A percentile compares a stretch with the other conserved stretches of the same genome.
phyloP scores from a whole-genome alignment of 2,113 vertebrate species.

The Corythornis vintsioides region DNA sequence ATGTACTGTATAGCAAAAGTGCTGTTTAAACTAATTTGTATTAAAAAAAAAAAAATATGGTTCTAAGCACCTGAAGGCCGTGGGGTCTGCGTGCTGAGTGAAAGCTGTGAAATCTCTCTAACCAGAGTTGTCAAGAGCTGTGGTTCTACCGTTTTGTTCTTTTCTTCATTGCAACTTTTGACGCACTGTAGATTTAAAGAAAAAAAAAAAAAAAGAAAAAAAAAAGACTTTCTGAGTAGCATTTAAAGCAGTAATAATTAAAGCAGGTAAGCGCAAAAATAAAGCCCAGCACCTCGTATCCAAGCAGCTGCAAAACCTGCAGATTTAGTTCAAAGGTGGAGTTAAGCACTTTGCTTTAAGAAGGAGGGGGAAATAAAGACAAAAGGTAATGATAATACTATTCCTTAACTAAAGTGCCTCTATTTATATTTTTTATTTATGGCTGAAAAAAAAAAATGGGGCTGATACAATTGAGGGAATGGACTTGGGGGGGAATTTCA shows the following conservation, averaged over 20 bases:
- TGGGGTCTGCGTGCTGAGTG: slow-evolving; percentile 26
- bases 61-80: slow-evolving; percentile 59
- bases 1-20: slow-evolving; percentile 70
- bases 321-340: slow-evolving; percentile 6
- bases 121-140: slow-evolving; percentile 71
- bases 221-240: slow-evolving; percentile 33
- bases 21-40: slow-evolving; percentile 76
- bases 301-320: slow-evolving; percentile 45
- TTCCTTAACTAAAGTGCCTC: slow-evolving; percentile 85
- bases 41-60: slow-evolving; percentile 14
- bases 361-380: slow-evolving; percentile 52
- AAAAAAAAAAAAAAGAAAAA: background rate
- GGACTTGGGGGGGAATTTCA: slow-evolving; percentile 25
- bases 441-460: slow-evolving; percentile 69
- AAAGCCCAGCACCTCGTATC: slow-evolving; percentile 16
- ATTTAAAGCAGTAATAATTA: slow-evolving; percentile 59
- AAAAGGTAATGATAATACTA: slow-evolving; percentile 63
- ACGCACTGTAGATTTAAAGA: slow-evolving; percentile 38
- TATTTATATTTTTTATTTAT: slow-evolving; percentile 79
- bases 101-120: slow-evolving; percentile 80
- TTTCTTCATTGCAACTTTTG: slow-evolving; percentile 62
- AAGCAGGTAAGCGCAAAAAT: slow-evolving; percentile 38
- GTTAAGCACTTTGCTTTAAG: slow-evolving; percentile 60
- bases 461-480: slow-evolving; percentile 65
- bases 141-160: slow-evolving; percentile 68